These are phyloP conservation scores for Thereva nobilitata DNA, from an alignment of 2,888 invertebrate genomes.

Conservation along the genomic window DNA sequence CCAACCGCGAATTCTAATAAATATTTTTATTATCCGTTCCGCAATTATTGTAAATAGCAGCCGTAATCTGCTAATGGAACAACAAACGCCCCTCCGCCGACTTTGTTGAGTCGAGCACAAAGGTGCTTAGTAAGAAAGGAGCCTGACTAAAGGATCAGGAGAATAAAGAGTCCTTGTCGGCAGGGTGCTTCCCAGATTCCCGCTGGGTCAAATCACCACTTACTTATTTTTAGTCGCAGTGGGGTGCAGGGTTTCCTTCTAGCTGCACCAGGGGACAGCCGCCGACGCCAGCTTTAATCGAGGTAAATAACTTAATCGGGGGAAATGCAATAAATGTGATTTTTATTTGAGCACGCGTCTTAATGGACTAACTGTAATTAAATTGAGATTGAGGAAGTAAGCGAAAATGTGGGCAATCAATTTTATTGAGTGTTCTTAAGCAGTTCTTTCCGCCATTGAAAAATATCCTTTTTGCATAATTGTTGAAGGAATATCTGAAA, in stretches of 20 bases:
- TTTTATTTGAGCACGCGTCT: conserved; percentile 32
- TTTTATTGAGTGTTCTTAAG: no score
- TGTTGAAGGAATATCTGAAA: no score
- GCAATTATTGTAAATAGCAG: conserved; percentile 38
- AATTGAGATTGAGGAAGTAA: conserved; percentile 10
- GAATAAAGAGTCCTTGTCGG: conserved; percentile 31
- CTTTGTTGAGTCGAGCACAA: conserved; percentile 10
- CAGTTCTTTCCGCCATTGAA: no score
- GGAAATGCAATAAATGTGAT: conserved; percentile 31
- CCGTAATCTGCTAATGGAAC: conserved; percentile 41
- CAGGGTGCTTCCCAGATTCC: conserved; percentile 38
- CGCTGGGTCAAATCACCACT: conserved; percentile 42
- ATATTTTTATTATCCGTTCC: conserved; percentile 40
- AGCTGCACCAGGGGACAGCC: conserved; percentile 7
- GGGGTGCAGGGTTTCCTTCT: conserved; percentile 23
- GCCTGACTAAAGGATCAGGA: background rate
- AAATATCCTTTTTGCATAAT: no score
- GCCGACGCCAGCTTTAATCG: conserved; percentile 2
- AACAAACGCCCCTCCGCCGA: conserved; percentile 30
- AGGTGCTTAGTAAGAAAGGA: conserved; percentile 7
- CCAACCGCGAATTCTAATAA: conserved; percentile 42
- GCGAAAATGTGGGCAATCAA: no score
- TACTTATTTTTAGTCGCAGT: conserved; percentile 36
- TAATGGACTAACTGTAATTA: conserved; percentile 24
- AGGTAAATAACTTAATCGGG: conserved; percentile 32